phyloP scores from a whole-genome alignment of 2,888 invertebrate species.

The Andrena hattorfiana region DNA sequence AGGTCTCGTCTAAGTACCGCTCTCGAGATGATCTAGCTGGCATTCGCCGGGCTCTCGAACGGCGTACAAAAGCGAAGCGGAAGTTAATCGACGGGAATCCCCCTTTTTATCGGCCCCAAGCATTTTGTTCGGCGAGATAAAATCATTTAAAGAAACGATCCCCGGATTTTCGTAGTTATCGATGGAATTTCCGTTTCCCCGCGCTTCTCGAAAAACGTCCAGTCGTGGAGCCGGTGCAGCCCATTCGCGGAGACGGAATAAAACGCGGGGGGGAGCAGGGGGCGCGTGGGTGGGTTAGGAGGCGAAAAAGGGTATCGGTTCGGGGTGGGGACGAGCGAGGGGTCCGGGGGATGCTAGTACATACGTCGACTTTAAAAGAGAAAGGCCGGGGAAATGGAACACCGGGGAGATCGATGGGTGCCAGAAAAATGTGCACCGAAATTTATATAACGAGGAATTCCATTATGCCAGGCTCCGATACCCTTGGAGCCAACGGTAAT shows the following conservation, averaged over 20 bases:
- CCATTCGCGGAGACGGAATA: conserved; percentile 42
- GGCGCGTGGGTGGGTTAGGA: not conserved
- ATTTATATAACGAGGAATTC: conserved; percentile 76
- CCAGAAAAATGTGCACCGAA: conserved; percentile 74
- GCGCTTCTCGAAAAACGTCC: conserved; percentile 45
- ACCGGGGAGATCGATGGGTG: conserved; percentile 68
- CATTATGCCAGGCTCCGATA: conserved; percentile 68
- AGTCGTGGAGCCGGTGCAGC: conserved; percentile 43
- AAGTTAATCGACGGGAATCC: conserved; percentile 64
- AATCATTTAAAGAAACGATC: conserved; percentile 53
- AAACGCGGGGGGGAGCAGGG: not conserved
- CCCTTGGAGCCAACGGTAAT: conserved; percentile 50
- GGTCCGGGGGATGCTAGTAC: conserved; percentile 12
- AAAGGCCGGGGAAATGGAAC: conserved; percentile 54
- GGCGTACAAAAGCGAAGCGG: conserved; percentile 61
- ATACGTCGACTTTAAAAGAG: conserved; percentile 63
- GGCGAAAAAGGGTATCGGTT: conserved; percentile 1
- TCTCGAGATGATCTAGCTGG: conserved; percentile 43
- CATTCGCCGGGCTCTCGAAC: conserved; percentile 44
- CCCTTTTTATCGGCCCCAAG: conserved; percentile 48
- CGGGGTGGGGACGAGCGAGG: not conserved
- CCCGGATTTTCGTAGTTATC: conserved; percentile 57
- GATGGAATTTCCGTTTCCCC: conserved; percentile 65
- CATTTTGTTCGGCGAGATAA: conserved; percentile 54
- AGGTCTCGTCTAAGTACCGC: conserved; percentile 36